Evolutionary conservation across 1,140 invertebrate species (phyloP), one percentile per base, ranked within the genome.

Genomic region (Oscheius sp.): DNA sequence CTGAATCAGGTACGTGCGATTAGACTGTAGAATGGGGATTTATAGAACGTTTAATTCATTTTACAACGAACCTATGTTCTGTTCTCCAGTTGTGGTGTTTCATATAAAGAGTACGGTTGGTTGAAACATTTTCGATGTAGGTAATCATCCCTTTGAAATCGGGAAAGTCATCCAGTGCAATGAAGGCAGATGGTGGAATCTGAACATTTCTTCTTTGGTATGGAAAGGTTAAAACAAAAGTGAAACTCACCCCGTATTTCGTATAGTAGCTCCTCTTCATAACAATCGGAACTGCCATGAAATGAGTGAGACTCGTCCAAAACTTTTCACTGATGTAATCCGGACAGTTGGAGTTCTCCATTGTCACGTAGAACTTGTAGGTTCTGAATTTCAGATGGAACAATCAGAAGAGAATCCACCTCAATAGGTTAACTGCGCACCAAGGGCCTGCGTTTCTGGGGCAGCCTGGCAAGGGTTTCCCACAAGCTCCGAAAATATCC

Each of bases 361-460:
- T 97, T 0, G 94, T 92, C 59, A 97, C 87, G 85, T 97, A 97
- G 87, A 98, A 97, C 85, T 97, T 97, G 86, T 98, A 98, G 66
- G 95, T 91, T 59, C 88, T 90, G 81, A 91, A 20, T 7, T 32
- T 38, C 31, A 2, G 42, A 58, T n/a, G 28, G 1, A 35, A 55
- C 18, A 4, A n/a, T 55, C 4, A 3, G 15, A 35, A 20, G 1
- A 97, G 88, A 15, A 10, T 65, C n/a, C 36, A 38, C 45, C 45
- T 36, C 7, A 10, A n/a, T 42, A 10, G 10, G 10, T 42, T 42
- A 20, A 2, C 7, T n/a, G 18, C 18, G 3, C 18, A 59, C 3
- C 3, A 59, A 59, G n/a, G 46, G 3, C 58, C 69, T 32, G 64
- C 61, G n/a, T 26, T 28, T 29, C 55, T 59, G 29, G 18, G 3